phyloP scores from a whole-genome alignment of 2,888 invertebrate genomes.

The Capitulum mitella region DNA sequence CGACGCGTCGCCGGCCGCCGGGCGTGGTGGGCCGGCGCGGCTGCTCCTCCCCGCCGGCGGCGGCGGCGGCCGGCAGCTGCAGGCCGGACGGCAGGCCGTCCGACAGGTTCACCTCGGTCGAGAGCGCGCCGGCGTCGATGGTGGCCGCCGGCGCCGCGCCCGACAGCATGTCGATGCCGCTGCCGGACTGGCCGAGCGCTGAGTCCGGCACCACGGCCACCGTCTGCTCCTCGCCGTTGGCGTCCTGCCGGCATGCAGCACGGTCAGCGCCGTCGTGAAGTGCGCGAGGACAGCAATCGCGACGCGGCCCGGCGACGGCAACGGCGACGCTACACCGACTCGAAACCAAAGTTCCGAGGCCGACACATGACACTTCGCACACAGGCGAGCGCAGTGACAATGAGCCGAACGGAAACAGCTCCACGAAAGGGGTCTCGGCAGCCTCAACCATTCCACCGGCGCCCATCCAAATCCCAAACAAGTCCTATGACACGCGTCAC shows the following conservation, averaged over 20 bases:
- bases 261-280: background rate
- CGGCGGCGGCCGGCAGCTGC: background rate
- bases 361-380: no score
- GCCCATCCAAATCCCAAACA: no score
- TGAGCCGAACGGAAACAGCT: no score
- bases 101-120: background rate
- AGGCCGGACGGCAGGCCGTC: background rate
- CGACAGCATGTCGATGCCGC: conserved; percentile 3
- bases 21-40: background rate
- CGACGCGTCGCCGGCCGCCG: background rate
- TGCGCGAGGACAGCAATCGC: no score
- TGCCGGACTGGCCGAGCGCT: conserved; percentile 2
- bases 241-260: conserved; percentile 18
- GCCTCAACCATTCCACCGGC: no score
- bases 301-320: no score
- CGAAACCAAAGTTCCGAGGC: no score
- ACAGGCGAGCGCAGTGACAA: no score
- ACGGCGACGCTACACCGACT: no score
- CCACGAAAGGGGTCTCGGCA: no score
- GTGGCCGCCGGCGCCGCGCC: background rate
- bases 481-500: no score
- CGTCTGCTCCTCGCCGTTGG: conserved; percentile 26
- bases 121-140: background rate
- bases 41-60: background rate
- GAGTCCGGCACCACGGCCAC: conserved; percentile 26